phyloP scores from a whole-genome alignment of 37 sponge, comb jelly and placozoan species.

The Oopsacas minuta region DNA sequence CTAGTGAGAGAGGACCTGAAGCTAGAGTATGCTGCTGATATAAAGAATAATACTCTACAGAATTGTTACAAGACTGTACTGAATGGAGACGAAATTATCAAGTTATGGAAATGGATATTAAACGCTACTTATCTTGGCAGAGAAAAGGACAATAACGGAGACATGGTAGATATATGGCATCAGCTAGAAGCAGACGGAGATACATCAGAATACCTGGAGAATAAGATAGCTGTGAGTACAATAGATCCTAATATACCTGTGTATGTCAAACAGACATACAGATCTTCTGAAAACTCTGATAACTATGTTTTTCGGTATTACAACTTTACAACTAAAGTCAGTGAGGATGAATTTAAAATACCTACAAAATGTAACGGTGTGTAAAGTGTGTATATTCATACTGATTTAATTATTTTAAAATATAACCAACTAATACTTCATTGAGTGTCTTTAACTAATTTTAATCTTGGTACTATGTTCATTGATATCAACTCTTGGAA shows the following conservation, averaged over 20 bases:
- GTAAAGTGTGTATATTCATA: neutral
- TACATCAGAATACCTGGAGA: neutral
- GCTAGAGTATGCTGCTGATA: neutral
- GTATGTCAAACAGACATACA: neutral
- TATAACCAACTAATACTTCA: no score
- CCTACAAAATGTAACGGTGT: neutral
- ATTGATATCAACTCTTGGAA: conserved; percentile 95
- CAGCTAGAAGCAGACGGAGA: neutral
- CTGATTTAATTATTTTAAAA: no score
- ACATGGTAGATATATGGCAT: neutral
- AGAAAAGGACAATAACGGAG: neutral
- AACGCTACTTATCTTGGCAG: neutral
- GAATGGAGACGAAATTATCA: neutral
- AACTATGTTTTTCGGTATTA: neutral
- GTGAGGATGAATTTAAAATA: neutral
- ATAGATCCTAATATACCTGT: neutral
- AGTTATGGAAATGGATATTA: neutral
- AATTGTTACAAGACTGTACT: neutral
- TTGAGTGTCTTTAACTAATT: conserved; percentile 12
- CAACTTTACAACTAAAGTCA: neutral
- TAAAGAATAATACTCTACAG: neutral
- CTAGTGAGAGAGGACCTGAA: neutral
- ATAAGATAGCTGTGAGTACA: neutral
- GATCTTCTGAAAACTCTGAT: conserved; percentile 2
- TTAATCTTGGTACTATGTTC: conserved; percentile 81